phyloP scores from a whole-genome alignment of 2,888 invertebrate genomes.

The Acanthosepion lycidas region DNA sequence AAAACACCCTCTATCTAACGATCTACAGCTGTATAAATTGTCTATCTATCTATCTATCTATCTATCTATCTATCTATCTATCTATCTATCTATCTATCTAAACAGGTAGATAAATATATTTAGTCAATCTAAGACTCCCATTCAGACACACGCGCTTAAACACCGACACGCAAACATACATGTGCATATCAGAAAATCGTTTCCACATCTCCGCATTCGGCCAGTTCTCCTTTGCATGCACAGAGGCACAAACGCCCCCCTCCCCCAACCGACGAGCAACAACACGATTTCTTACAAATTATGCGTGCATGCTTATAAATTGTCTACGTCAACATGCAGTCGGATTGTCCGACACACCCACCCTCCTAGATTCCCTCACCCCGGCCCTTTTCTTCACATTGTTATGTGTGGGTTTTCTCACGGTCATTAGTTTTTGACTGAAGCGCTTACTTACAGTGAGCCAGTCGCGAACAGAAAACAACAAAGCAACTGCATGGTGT shows the following conservation, averaged over 20 bases:
- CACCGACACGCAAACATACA: neutral
- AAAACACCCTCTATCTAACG: no score
- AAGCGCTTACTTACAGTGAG: neutral
- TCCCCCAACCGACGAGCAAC: neutral
- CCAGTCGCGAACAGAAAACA: neutral
- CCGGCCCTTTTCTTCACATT: neutral
- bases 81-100: no score
- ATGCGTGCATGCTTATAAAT: neutral
- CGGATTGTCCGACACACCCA: neutral
- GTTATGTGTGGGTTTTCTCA: conserved; percentile 33
- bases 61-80: no score
- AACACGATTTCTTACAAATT: neutral
- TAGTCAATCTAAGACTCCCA: no score
- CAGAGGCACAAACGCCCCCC: no score
- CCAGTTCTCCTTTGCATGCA: no score
- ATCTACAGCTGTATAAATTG: no score
- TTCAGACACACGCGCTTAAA: neutral
- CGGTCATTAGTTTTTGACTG: conserved; percentile 33
- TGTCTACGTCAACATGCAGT: neutral
- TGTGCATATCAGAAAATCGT: no score
- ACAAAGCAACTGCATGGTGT: neutral
- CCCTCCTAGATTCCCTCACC: neutral
- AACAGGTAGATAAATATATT: no score
- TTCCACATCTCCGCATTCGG: no score
- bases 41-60: no score